Evolutionary conservation across 2,888 invertebrate genomes (phyloP).

Genomic region (Agrochola litura): DNA sequence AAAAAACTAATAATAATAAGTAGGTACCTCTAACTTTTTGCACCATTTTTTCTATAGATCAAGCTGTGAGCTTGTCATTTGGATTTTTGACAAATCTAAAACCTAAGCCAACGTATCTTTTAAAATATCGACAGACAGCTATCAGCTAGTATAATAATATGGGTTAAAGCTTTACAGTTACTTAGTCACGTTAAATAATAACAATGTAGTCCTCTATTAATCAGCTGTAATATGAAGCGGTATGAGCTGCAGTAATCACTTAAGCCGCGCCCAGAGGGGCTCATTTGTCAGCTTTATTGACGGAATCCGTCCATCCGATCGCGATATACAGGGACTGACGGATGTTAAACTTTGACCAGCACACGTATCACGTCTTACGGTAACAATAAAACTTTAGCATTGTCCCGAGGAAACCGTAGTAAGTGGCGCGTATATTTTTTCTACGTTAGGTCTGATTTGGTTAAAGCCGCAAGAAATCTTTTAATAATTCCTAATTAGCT

Average conservation of each 20-base stretch:
- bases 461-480: not conserved
- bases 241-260: slow-evolving; percentile 89
- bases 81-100: not conserved
- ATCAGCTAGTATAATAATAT: not conserved
- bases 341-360: slow-evolving; percentile 32
- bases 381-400: slow-evolving; percentile 5
- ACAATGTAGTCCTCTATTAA: slow-evolving; percentile 43
- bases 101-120: not conserved
- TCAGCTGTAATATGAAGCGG: slow-evolving; percentile 65
- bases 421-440: not conserved
- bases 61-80: not conserved
- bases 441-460: not conserved
- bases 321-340: slow-evolving; percentile 68
- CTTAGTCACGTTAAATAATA: slow-evolving; percentile 35
- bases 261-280: slow-evolving; percentile 83
- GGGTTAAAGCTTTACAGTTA: not conserved
- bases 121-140: not conserved
- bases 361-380: slow-evolving; percentile 11
- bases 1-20: not conserved
- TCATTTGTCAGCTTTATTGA: slow-evolving; percentile 84
- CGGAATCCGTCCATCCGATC: slow-evolving; percentile 75
- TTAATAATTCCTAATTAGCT: not conserved
- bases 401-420: not conserved
- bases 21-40: not conserved
- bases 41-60: not conserved